phyloP scores from a whole-genome alignment of 2,797 vertebrate genomes.

The Fundulus diaphanus region DNA sequence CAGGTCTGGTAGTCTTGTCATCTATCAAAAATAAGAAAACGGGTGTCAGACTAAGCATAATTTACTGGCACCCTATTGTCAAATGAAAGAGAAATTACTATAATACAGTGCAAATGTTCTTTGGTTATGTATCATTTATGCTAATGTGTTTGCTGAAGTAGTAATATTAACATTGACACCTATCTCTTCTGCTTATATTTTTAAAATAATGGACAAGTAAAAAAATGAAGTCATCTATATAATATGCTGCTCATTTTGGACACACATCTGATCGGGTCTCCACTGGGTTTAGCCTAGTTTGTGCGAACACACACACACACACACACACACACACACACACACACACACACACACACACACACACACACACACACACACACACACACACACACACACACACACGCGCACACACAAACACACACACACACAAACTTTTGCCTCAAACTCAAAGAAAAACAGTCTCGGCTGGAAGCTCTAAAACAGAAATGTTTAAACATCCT shows the following conservation, averaged over 20 bases:
- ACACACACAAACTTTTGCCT: no score
- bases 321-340: no score
- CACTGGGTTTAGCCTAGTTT: neutral
- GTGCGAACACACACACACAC: no score
- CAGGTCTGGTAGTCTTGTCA: neutral
- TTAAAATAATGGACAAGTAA: neutral
- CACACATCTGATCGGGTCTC: neutral
- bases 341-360: no score
- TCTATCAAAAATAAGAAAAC: neutral
- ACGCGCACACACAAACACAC: no score
- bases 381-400: no score
- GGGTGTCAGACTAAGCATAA: no score
- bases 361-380: no score
- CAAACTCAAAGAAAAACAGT: neutral
- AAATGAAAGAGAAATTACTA: neutral
- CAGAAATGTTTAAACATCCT: neutral
- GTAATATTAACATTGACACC: neutral
- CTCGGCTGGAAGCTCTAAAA: neutral
- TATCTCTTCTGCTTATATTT: neutral
- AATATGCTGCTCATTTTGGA: neutral
- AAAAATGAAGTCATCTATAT: neutral
- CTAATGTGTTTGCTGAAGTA: neutral
- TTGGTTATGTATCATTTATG: neutral
- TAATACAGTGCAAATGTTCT: neutral
- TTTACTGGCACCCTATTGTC: neutral